These are phyloP conservation scores for Holacanthus passer DNA, from an alignment of 2,113 vertebrate genomes.

Conservation along the genomic window DNA sequence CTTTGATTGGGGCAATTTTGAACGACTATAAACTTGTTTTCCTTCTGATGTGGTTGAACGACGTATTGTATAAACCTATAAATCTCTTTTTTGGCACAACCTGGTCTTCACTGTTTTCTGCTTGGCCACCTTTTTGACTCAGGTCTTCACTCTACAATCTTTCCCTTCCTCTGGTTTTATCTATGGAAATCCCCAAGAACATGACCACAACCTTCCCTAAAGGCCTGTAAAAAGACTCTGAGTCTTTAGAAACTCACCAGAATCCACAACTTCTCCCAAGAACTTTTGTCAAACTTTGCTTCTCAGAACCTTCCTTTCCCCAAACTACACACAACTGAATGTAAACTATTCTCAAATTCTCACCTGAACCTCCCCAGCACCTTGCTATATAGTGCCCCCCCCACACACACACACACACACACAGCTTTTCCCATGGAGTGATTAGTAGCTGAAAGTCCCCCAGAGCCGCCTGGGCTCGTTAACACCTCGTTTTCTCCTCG, in stretches of 20 bases:
- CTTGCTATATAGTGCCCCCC: not conserved
- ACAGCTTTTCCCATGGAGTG: conserved; percentile 47
- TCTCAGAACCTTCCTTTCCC: not conserved
- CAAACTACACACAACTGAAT: not conserved
- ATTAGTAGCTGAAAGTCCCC: conserved; percentile 54
- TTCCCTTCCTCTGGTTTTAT: not conserved
- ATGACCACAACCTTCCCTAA: not conserved
- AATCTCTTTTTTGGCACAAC: too few relatives aligned
- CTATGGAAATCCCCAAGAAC: not conserved
- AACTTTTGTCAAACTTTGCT: not conserved
- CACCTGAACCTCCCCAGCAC: not conserved
- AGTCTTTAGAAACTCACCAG: not conserved
- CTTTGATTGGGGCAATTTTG: too few relatives aligned
- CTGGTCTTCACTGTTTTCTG: too few relatives aligned
- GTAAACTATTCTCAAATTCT: not conserved
- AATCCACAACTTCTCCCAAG: not conserved
- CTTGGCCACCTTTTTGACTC: too few relatives aligned
- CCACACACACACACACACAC: conserved; percentile 7
- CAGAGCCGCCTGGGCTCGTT: conserved; percentile 35
- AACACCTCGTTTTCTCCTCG: conserved; percentile 56
- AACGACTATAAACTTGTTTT: too few relatives aligned
- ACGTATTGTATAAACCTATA: too few relatives aligned
- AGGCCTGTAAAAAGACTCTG: not conserved
- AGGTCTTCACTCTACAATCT: too few relatives aligned
- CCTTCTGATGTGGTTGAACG: too few relatives aligned